These are phyloP conservation scores for Eumeta japonica DNA, from an alignment of 1,140 invertebrate genomes.

Conservation along the genomic window DNA sequence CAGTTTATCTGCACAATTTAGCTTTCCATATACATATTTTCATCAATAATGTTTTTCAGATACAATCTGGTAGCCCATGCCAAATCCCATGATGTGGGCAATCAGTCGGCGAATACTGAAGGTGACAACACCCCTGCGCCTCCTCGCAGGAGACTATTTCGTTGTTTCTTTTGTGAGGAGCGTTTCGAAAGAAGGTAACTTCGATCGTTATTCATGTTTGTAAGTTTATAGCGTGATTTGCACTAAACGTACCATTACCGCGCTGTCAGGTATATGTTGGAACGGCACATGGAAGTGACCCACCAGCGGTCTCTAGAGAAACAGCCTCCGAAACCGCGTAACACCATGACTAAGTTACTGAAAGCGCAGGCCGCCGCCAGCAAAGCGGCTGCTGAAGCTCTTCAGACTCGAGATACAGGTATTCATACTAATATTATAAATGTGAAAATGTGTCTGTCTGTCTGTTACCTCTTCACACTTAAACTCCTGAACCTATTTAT, in stretches of 20 bases:
- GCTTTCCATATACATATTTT: background rate
- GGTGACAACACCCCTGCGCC: slow-evolving; percentile 6
- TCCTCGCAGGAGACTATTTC: slow-evolving; percentile 30
- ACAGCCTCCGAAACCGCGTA: slow-evolving; percentile 43
- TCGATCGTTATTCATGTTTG: background rate
- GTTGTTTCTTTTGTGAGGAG: slow-evolving; percentile 44
- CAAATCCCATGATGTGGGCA: slow-evolving; percentile 21
- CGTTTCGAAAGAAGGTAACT: slow-evolving; percentile 36
- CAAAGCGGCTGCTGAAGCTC: background rate
- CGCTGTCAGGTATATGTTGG: slow-evolving; percentile 36
- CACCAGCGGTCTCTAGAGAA: slow-evolving; percentile 46
- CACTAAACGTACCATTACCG: background rate
- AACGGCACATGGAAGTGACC: slow-evolving; percentile 38
- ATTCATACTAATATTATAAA: too few species aligned
- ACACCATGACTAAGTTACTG: slow-evolving; percentile 54
- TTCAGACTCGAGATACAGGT: background rate
- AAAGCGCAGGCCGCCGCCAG: slow-evolving; percentile 33
- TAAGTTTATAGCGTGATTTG: background rate
- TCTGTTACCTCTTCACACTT: too few species aligned
- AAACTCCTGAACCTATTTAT: too few species aligned
- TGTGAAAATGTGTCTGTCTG: too few species aligned
- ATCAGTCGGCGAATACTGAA: too few species aligned
- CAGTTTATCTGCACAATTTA: background rate
- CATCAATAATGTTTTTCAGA: too few species aligned
- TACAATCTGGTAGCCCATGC: slow-evolving; percentile 41